Percentiles rank a stretch among this genome's conserved stretches.
These are phyloP conservation scores for Gadopsis marmoratus DNA, from an alignment of 2,797 vertebrate species.

Conservation along the genomic window DNA sequence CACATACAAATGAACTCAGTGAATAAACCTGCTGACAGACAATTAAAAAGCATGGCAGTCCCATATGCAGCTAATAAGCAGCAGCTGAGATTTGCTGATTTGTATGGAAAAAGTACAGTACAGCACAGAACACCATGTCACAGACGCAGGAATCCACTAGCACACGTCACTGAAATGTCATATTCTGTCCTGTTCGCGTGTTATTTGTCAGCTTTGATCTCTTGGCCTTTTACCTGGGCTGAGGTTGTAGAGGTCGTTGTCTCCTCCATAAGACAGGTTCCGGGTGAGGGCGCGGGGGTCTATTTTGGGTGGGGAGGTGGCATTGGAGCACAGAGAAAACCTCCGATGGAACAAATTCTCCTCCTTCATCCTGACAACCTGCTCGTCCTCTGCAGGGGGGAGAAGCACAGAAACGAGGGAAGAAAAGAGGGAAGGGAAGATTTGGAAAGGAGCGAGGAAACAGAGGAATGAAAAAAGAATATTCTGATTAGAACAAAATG, in stretches of 20 bases:
- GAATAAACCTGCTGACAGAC: slow-evolving; percentile 66
- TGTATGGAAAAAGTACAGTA: slow-evolving; percentile 24
- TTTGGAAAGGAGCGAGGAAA: slow-evolving; percentile 1
- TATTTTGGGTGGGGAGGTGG: slow-evolving; percentile 91
- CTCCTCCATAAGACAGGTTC: slow-evolving; percentile 91
- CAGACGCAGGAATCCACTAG: slow-evolving; percentile 6
- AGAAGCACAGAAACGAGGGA: slow-evolving; percentile 30
- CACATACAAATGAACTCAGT: slow-evolving; percentile 71
- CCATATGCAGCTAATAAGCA: slow-evolving; percentile 53
- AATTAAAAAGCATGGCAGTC: slow-evolving; percentile 58
- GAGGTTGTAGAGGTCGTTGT: slow-evolving; percentile 89
- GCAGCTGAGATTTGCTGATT: slow-evolving; percentile 47
- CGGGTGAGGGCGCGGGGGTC: slow-evolving; percentile 89
- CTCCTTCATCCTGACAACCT: slow-evolving; percentile 94
- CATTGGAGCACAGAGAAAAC: slow-evolving; percentile 91
- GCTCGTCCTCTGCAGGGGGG: slow-evolving; percentile 85
- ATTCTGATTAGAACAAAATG: not conserved
- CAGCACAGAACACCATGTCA: slow-evolving; percentile 13
- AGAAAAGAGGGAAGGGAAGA: not conserved
- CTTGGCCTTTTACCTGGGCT: slow-evolving; percentile 88
- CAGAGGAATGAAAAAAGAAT: not conserved
- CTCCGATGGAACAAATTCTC: slow-evolving; percentile 94
- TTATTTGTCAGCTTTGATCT: not conserved
- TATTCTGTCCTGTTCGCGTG: slow-evolving; percentile 2
- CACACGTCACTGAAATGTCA: slow-evolving; percentile 1